Evolutionary conservation across 2,888 invertebrate genomes (phyloP), one percentile per base, ranked within the genome.

Genomic region (Seira sanloemensis): DNA sequence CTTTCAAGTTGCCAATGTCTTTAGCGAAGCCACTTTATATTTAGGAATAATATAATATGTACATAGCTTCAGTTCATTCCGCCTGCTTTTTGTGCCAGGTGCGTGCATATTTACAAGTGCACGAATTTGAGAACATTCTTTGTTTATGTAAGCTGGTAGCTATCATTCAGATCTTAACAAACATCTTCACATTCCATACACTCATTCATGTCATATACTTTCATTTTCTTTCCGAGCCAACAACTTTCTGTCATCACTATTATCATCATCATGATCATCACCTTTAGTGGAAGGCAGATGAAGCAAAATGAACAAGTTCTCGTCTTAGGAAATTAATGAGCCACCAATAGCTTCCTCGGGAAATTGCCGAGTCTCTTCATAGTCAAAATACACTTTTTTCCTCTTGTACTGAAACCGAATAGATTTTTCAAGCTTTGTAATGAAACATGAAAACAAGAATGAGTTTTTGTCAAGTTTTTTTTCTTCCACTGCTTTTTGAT

Each of bases 231-330:
- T 66, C 9, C 67, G 46, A 75, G 73, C 79, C 73, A 74, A 50
- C 50, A 50, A 74, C 80, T 74, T 54, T 72, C 46, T 80, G 80
- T 80, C 80, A 80, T 73, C 80, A 37, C 68, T 74, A 80, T 79
- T 73, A 73, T 73, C 80, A 62, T 80, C 80, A 80, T 79, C 79
- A 66, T 50, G 16, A 37, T 12, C 12, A 37, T 37, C 37, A 37
- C 37, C 37, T 4, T 37, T 37, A n/a, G n/a, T n/a, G n/a, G n/a
- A 78, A 62, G 71, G 68, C 18, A 68, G 25, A 24, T 50, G 50
- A 50, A 50, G n/a, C 37, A 75, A 75, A 75, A 75, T 66, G 67
- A 75, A 46, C 75, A 67, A 46, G 46, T 67, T 75, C 75, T 75
- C 65, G 25, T 66, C 67, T 50, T 21, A 46, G 75, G 67, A 27